Conservation (phyloP, 2,888 invertebrate genomes). For the Luperina testacea region DNA sequence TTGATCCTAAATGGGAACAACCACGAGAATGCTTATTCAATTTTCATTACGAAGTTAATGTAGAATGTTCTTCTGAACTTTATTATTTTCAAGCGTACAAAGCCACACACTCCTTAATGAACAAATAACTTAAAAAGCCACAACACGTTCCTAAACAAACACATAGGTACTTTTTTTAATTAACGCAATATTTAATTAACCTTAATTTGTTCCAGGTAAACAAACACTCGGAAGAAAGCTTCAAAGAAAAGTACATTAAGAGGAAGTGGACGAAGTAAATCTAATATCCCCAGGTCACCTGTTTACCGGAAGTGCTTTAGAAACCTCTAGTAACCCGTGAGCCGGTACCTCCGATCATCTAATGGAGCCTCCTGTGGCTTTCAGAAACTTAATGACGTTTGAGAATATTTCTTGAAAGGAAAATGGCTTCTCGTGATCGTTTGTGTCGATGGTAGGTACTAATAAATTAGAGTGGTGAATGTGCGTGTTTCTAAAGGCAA, state of each 20-base stretch:
- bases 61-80: constrained; percentile 25
- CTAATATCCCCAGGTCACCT: constrained; percentile 56
- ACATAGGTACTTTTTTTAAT: constrained; percentile 37
- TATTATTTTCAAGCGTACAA: constrained; percentile 27
- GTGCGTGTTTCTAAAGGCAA: not conserved
- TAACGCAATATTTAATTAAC: constrained; percentile 49
- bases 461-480: constrained; percentile 20
- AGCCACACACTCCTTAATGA: constrained; percentile 42
- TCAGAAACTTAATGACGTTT: constrained; percentile 38
- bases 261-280: constrained; percentile 45
- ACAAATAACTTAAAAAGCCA: constrained; percentile 43
- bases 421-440: constrained; percentile 3
- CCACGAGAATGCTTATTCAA: constrained; percentile 8
- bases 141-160: constrained; percentile 13
- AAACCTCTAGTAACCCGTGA: constrained; percentile 48
- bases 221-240: constrained; percentile 35
- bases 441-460: not conserved
- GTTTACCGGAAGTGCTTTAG: constrained; percentile 57
- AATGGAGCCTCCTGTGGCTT: constrained; percentile 31
- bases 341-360: constrained; percentile 40
- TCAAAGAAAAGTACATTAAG: constrained; percentile 39
- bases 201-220: constrained; percentile 64
- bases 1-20: not conserved
- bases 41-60: constrained; percentile 34
- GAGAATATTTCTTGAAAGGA: constrained; percentile 1